A percentile compares a stretch with the other conserved stretches of the same genome.
Conservation (phyloP, 2,888 invertebrate genomes). For the Heteropelma amictum region DNA sequence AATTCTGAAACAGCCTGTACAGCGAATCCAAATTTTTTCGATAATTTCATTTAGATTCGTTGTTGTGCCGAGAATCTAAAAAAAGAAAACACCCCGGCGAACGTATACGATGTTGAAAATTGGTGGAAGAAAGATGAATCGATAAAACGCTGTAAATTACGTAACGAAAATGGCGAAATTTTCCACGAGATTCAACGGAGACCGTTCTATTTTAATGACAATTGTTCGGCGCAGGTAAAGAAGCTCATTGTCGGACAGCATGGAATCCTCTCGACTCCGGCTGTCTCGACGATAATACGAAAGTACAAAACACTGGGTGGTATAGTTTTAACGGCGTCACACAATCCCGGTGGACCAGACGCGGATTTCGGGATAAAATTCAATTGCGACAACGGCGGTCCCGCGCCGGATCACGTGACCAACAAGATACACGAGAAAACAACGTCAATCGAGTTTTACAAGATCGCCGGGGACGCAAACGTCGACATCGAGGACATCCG, state of each 20-base stretch:
- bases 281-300: conserved; percentile 96
- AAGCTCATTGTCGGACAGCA: conserved; percentile 94
- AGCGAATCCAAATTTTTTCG: no score
- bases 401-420: conserved; percentile 95
- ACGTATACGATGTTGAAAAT: no score
- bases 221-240: conserved; percentile 81
- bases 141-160: background rate
- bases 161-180: background rate
- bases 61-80: no score
- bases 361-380: conserved; percentile 99
- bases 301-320: conserved; percentile 93
- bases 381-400: conserved; percentile 98
- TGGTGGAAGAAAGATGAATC: no score
- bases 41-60: no score
- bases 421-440: conserved; percentile 92
- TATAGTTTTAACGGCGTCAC: conserved; percentile 98
- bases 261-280: conserved; percentile 98
- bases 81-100: no score
- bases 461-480: conserved; percentile 87
- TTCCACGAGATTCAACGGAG: background rate
- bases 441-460: conserved; percentile 88
- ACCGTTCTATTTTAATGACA: background rate
- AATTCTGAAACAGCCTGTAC: no score
- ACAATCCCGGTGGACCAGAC: conserved; percentile 98
- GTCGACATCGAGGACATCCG: conserved; percentile 87